Evolutionary conservation across 2,888 invertebrate species (phyloP).

Genomic region (Clostera curtula): DNA sequence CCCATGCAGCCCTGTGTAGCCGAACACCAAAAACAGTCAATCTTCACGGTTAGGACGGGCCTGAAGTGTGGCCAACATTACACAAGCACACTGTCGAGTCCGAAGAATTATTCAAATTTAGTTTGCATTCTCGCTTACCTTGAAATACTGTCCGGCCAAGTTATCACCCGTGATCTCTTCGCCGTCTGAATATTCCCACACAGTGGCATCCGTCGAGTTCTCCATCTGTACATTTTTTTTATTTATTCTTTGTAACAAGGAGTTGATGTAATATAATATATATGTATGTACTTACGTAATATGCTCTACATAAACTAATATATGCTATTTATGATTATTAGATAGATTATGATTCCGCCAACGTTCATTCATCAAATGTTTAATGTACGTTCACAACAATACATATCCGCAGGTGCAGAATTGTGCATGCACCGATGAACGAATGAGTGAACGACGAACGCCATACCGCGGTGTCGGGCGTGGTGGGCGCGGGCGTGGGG

Average conservation of each 20-base stretch:
- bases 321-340: no score
- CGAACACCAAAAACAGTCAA: not conserved
- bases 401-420: not conserved
- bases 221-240: constrained; percentile 43
- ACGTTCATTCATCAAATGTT: no score
- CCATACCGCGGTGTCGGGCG: not conserved
- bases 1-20: constrained; percentile 86
- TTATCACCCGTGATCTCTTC: constrained; percentile 53
- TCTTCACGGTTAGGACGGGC: not conserved
- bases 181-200: constrained; percentile 51
- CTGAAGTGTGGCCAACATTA: not conserved
- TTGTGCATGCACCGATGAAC: not conserved
- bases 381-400: no score
- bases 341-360: no score
- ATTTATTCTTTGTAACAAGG: no score
- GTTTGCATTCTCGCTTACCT: constrained; percentile 46
- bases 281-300: no score
- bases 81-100: not conserved
- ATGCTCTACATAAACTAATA: no score
- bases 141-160: constrained; percentile 60
- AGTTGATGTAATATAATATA: no score
- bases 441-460: constrained; percentile 1
- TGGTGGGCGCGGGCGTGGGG: constrained; percentile 15
- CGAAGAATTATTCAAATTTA: no score
- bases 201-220: constrained; percentile 40